phyloP scores from a whole-genome alignment of 2,888 invertebrate species.

The Panzeria rudis region DNA sequence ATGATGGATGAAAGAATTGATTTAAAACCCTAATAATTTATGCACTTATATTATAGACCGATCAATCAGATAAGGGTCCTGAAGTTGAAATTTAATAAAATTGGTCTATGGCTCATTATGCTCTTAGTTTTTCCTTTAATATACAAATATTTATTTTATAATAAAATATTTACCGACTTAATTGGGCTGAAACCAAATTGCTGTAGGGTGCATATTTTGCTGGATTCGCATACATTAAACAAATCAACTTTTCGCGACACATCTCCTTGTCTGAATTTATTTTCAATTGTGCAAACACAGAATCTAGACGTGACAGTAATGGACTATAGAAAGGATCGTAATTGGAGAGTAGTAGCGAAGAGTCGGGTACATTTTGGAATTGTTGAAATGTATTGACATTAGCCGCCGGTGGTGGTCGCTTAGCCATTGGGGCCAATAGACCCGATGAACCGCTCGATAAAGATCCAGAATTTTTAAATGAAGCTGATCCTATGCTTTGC shows the following conservation, averaged over 20 bases:
- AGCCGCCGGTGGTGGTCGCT: conserved; percentile 82
- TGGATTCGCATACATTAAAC: conserved; percentile 94
- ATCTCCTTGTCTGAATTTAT: conserved; percentile 87
- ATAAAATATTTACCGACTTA: conserved; percentile 88
- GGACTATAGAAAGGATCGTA: conserved; percentile 97
- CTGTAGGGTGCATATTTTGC: conserved; percentile 95
- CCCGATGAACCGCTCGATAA: conserved; percentile 76
- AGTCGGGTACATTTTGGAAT: conserved; percentile 93
- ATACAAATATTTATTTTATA: too few relatives aligned
- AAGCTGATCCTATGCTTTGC: conserved; percentile 79
- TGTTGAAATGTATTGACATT: conserved; percentile 89
- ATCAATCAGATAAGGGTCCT: too few relatives aligned
- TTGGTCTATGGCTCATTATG: too few relatives aligned
- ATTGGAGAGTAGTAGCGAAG: conserved; percentile 91
- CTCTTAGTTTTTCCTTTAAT: too few relatives aligned
- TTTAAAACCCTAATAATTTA: too few relatives aligned
- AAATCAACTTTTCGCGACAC: conserved; percentile 92
- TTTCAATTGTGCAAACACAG: conserved; percentile 91
- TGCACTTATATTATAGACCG: too few relatives aligned
- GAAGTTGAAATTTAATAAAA: too few relatives aligned
- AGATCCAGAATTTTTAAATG: conserved; percentile 79
- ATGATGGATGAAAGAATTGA: too few relatives aligned
- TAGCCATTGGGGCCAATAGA: conserved; percentile 73
- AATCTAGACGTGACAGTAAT: conserved; percentile 91
- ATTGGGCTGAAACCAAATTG: conserved; percentile 93